These are phyloP conservation scores for Patella ulyssiponensis DNA, from an alignment of 2,888 invertebrate genomes.

Conservation along the genomic window DNA sequence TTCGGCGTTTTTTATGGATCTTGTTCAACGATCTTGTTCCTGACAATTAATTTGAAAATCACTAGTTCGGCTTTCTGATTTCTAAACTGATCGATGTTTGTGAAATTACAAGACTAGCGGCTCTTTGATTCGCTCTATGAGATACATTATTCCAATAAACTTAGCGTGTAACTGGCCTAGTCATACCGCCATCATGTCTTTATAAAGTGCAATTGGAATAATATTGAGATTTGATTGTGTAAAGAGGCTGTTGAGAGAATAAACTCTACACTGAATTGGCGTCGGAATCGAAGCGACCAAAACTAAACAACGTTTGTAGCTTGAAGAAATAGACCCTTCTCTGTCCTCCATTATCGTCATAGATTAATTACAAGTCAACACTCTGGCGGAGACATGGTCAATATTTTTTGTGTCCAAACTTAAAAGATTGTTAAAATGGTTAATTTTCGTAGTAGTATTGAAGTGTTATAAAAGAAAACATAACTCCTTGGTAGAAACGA, in stretches of 20 bases:
- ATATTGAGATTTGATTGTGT: constrained; percentile 5
- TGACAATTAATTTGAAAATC: constrained; percentile 12
- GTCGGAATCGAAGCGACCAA: background rate
- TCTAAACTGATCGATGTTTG: constrained; percentile 4
- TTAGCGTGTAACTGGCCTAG: background rate
- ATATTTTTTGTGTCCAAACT: constrained; percentile 9
- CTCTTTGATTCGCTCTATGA: background rate
- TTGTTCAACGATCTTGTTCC: background rate
- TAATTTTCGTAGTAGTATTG: constrained; percentile 2
- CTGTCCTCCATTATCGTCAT: background rate
- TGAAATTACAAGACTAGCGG: constrained; percentile 3
- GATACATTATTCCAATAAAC: constrained; percentile 9
- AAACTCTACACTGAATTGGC: background rate
- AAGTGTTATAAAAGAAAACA: background rate
- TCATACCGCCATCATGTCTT: constrained; percentile 2
- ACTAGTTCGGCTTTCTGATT: background rate
- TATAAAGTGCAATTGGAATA: constrained; percentile 7
- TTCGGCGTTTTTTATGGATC: too few species aligned
- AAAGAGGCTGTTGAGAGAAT: constrained; percentile 9
- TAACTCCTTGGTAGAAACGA: background rate
- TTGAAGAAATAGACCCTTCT: background rate
- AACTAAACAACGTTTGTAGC: constrained; percentile 12
- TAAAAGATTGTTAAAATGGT: constrained; percentile 7
- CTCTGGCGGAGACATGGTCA: background rate
- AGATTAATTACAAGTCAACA: constrained; percentile 7